Base-by-base conservation (phyloP, 2,888 invertebrate genomes). In the Hipparchia semele region DNA sequence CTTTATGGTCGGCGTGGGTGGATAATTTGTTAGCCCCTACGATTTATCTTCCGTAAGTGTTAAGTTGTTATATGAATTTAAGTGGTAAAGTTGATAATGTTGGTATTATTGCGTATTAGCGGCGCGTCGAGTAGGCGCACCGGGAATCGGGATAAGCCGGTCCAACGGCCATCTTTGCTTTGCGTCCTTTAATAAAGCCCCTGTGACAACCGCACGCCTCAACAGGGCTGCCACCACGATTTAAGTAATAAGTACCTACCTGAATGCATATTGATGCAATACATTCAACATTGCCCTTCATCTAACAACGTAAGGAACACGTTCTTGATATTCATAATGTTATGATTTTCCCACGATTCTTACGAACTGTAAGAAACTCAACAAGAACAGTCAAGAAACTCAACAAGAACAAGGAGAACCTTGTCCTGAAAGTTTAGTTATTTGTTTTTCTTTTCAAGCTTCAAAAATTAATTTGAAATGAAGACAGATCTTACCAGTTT, bases 121-220 rank as follows among this genome's bases (percentile, higher is more conserved):
- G 86, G 87, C 84, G 87, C 87, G 86, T 81, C 82, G 86, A 85
- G 87, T 86, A 89, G 89, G 88, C 84, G 89, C 87, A 82, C 83
- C 79, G 84, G 85, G 87, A 87, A 89, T 89, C 89, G 88, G 90
- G 88, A 88, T 90, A 90, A 92, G 89, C 93, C 92, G 92, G 92
- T 92, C 91, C 88, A 87, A 89, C 91, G 89, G 89, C 89, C 89
- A 89, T 91, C 90, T 90, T 90, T 86, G 86, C 87, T 87, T 86
- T 86, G 85, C 86, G 87, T 88, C 88, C 87, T 91, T 91, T 92
- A 91, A 90, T 92, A 91, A 90, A 91, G 90, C 87, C 84, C 85
- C 84, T 83, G 88, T 89, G 92, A 92, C 92, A 91, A 90, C 90
- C 87, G 87, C 86, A 83, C 84, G 82, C 82, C 81, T 82, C 78